These are phyloP conservation scores for Aphrocallistes beatrix DNA, from an alignment of 37 sponge, comb jelly and placozoan genomes.

Conservation along the genomic window DNA sequence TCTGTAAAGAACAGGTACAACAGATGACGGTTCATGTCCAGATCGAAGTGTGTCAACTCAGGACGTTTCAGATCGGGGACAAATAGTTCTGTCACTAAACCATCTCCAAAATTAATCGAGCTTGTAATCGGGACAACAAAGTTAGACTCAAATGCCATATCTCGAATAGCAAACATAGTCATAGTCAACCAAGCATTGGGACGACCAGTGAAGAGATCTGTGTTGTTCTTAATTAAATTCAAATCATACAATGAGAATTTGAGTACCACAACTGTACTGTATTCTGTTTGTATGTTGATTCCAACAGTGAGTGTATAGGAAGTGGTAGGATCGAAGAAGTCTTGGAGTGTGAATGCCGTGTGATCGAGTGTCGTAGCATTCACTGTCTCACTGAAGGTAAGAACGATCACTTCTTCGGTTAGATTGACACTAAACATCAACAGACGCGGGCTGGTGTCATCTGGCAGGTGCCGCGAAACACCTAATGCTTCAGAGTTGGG, in stretches of 20 bases:
- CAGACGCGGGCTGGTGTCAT: constrained; percentile 53
- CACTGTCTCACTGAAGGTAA: constrained; percentile 83
- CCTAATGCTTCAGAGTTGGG: constrained; percentile 30
- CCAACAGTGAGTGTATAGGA: constrained; percentile 64
- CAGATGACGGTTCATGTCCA: constrained; percentile 51
- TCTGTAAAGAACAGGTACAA: constrained; percentile 73
- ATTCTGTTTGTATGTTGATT: constrained; percentile 12
- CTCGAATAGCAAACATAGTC: constrained; percentile 59
- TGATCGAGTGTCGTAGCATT: constrained; percentile 59
- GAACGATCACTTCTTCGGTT: constrained; percentile 41
- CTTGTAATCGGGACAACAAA: constrained; percentile 34
- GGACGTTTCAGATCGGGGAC: constrained; percentile 49
- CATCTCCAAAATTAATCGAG: constrained; percentile 36
- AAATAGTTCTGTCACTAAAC: constrained; percentile 39
- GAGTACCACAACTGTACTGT: constrained; percentile 57
- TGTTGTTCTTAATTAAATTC: constrained; percentile 72
- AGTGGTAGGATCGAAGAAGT: constrained; percentile 64
- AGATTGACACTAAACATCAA: constrained; percentile 51
- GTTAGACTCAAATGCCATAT: constrained; percentile 71
- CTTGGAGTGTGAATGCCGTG: constrained; percentile 75
- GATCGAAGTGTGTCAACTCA: constrained; percentile 54
- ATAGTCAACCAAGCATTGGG: constrained; percentile 66
- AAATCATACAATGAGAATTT: constrained; percentile 54
- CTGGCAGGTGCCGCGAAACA: constrained; percentile 32
- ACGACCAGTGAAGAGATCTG: constrained; percentile 49